A percentile compares a stretch with the other conserved stretches of the same genome.
phyloP scores from a whole-genome alignment of 2,888 invertebrate species.

The Ditylenchus weischeri region DNA sequence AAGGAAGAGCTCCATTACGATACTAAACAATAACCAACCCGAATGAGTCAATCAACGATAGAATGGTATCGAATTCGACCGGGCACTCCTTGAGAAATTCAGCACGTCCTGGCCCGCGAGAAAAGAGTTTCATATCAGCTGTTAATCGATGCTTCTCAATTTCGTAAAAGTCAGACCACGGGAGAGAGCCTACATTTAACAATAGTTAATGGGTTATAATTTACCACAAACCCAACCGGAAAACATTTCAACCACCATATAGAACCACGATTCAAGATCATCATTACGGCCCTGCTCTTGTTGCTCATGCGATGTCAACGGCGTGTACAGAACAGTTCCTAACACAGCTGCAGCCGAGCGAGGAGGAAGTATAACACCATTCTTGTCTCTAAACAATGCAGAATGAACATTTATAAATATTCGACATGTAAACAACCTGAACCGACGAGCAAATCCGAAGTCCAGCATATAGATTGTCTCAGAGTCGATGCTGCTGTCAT shows the following conservation, averaged over 20 bases:
- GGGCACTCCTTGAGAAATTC: constrained; percentile 43
- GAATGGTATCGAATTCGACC: constrained; percentile 40
- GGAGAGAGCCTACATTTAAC: constrained; percentile 26
- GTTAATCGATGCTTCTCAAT: constrained; percentile 40
- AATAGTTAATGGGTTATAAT: too few relatives aligned
- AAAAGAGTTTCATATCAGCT: constrained; percentile 35
- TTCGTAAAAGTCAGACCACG: constrained; percentile 24
- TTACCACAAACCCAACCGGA: too few relatives aligned
- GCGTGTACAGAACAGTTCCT: constrained; percentile 47
- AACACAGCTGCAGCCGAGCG: constrained; percentile 44
- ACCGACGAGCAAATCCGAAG: constrained; percentile 52
- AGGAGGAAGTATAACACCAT: constrained; percentile 44
- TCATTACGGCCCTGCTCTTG: constrained; percentile 49
- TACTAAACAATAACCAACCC: constrained; percentile 30
- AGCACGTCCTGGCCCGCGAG: constrained; percentile 32
- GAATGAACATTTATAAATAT: too few relatives aligned
- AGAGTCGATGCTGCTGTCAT: constrained; percentile 28
- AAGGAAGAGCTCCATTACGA: constrained; percentile 15
- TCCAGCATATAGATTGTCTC: constrained; percentile 49
- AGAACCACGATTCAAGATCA: constrained; percentile 52
- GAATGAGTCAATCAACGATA: constrained; percentile 39
- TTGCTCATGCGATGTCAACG: constrained; percentile 43
- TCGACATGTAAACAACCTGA: constrained; percentile 24
- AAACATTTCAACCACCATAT: constrained; percentile 48
- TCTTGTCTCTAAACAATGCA: constrained; percentile 38